These are phyloP conservation scores for Brachypalpus laphriformis DNA, from an alignment of 2,888 invertebrate genomes.

Conservation along the genomic window DNA sequence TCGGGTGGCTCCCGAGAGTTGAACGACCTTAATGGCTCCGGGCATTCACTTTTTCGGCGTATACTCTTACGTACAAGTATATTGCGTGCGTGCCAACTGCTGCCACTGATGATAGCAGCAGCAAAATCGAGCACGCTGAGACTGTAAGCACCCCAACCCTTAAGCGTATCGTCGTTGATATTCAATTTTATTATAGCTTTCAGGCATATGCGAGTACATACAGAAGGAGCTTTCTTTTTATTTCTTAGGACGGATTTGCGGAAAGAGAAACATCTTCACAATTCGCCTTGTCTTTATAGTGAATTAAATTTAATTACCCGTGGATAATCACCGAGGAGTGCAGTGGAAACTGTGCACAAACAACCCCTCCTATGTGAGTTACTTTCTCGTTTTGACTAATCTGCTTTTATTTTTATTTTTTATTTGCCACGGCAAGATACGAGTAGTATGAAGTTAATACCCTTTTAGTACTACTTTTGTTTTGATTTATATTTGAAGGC, in stretches of 20 bases:
- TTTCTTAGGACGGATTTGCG: neutral
- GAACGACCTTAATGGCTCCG: constrained; percentile 61
- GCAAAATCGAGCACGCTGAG: constrained; percentile 15
- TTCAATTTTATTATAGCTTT: constrained; percentile 62
- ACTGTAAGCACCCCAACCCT: constrained; percentile 12
- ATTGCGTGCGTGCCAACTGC: constrained; percentile 55
- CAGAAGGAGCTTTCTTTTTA: constrained; percentile 56
- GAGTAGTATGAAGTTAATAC: constrained; percentile 3
- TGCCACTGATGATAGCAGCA: constrained; percentile 11
- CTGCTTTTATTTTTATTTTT: neutral
- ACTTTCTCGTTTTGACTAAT: neutral
- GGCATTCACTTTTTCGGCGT: constrained; percentile 58
- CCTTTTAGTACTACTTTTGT: constrained; percentile 1
- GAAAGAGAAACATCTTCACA: neutral
- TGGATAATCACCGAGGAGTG: constrained; percentile 46
- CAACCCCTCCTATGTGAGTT: neutral
- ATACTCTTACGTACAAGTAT: neutral
- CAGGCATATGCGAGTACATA: neutral
- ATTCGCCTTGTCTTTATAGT: neutral
- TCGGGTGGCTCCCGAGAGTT: constrained; percentile 35
- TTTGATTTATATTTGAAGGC: constrained; percentile 13
- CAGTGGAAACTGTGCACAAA: neutral
- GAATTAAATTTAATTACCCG: constrained; percentile 66
- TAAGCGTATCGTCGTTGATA: constrained; percentile 59
- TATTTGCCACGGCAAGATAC: too few species aligned